Evolutionary conservation across 1,140 invertebrate species (phyloP), one percentile per base, ranked within the genome.

Genomic region (Drosophila ananassae): DNA sequence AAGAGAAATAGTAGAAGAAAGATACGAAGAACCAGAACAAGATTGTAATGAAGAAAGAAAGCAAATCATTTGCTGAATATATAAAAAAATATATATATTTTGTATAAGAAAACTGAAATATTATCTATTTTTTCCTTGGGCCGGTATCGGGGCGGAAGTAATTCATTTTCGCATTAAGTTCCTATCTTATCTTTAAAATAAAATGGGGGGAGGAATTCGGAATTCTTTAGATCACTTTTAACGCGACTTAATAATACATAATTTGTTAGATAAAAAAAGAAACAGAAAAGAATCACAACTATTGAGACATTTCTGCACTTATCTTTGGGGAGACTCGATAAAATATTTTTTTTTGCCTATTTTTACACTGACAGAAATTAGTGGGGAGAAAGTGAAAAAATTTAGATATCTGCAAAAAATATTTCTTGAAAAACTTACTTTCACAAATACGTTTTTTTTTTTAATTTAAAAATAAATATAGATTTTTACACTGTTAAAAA

Each of bases 1-100:
- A 9, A 34, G 34, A 44, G n/a, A 30, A 54, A 34, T 28, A 41
- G 57, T n/a, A 41, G 6, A 57, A 50, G 59, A 80, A 21, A 41
- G 39, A 41, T 13, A 66, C 62, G 25, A 60, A 73, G 13, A 41
- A 17, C 41, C 41, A 73, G 63, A 30, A 64, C 22, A 62, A 39
- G 48, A 72, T 30, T 64, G 41, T 74, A 76, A 64, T 21, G 41
- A 71, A 56, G 25, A 28, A 63, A 52, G 32, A n/a, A 54, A 60
- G 48, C 17, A 56, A 50, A 79, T 57, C 46, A 73, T 77, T 79
- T 77, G 60, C 63, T 76, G 64, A 74, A 73, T 71, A 72, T 72
- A 72, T 72, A 17, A 59, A 77, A 52, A 75, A 66, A 80, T 34
- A 24, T n/a, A 34, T 50, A 66, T 57, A 59, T 13, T 41, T 52